These are phyloP conservation scores for Scaptodrosophila latifasciaeformis DNA, from an alignment of 2,888 invertebrate species.

Conservation along the genomic window DNA sequence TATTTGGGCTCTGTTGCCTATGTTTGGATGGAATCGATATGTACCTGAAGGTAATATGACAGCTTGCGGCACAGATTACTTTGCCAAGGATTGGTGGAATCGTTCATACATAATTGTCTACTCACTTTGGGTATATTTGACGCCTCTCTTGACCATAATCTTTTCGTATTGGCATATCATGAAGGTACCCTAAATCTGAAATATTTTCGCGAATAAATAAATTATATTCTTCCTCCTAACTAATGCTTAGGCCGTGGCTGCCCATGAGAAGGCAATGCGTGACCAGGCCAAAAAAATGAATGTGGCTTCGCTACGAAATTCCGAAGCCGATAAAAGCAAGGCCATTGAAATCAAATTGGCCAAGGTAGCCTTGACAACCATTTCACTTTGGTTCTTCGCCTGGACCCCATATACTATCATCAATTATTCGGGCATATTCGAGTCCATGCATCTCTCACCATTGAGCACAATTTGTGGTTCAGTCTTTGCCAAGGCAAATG, in stretches of 20 bases:
- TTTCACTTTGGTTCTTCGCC: conserved; percentile 80
- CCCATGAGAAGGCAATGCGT: conserved; percentile 78
- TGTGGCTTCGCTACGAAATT: conserved; percentile 77
- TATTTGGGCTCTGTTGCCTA: conserved; percentile 78
- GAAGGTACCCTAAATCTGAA: conserved; percentile 69
- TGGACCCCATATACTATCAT: conserved; percentile 81
- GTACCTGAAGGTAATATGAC: conserved; percentile 83
- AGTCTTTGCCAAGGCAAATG: conserved; percentile 79
- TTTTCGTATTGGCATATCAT: conserved; percentile 80
- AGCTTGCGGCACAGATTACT: conserved; percentile 79
- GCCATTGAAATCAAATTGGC: conserved; percentile 79
- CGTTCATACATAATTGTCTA: conserved; percentile 78
- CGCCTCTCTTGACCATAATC: conserved; percentile 78
- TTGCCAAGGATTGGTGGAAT: conserved; percentile 77
- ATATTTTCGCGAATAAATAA: not conserved
- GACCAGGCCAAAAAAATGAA: conserved; percentile 82
- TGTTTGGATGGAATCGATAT: conserved; percentile 81
- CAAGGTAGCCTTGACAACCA: conserved; percentile 79
- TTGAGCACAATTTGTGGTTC: conserved; percentile 78
- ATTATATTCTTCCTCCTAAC: not conserved
- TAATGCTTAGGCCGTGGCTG: conserved; percentile 75
- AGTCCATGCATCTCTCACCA: conserved; percentile 76
- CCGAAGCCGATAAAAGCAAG: conserved; percentile 75
- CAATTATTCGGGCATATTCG: conserved; percentile 77
- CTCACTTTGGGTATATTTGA: conserved; percentile 76